phyloP scores from a whole-genome alignment of 2,888 invertebrate genomes.

The Ormyrus labotus region DNA sequence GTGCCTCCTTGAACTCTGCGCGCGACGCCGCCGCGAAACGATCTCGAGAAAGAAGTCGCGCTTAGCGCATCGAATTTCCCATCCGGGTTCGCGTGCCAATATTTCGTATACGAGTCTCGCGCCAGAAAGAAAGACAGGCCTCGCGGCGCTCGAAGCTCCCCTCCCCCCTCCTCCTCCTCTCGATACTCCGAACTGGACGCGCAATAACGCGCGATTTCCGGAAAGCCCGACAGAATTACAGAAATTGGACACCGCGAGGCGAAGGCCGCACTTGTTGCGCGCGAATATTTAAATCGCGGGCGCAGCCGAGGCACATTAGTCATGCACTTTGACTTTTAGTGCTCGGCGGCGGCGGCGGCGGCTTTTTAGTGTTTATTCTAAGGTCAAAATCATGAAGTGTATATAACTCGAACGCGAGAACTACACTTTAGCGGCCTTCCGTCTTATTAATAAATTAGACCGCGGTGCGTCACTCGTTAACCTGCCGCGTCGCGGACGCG shows the following conservation, averaged over 20 bases:
- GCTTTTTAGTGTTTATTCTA: conserved; percentile 35
- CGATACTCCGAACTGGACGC: too few relatives aligned
- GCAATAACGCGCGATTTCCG: conserved; percentile 4
- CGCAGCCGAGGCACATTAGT: background rate
- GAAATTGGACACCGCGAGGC: conserved; percentile 25
- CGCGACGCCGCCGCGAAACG: conserved; percentile 15
- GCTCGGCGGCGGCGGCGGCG: too few relatives aligned
- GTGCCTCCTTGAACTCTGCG: background rate
- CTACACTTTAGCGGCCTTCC: conserved; percentile 20
- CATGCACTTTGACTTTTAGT: conserved; percentile 44
- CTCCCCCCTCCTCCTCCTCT: background rate
- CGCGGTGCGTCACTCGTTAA: conserved; percentile 2
- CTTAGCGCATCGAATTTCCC: conserved; percentile 5
- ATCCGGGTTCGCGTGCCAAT: conserved; percentile 43
- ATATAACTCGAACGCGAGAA: background rate
- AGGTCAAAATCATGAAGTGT: conserved; percentile 34
- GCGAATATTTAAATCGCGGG: conserved; percentile 30
- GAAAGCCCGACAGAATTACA: conserved; percentile 14
- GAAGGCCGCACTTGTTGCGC: background rate
- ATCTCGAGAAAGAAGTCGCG: background rate
- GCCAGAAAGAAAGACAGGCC: conserved; percentile 10
- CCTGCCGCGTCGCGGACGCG: background rate
- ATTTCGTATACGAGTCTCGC: conserved; percentile 1
- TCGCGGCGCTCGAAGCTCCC: background rate
- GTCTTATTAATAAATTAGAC: conserved; percentile 38